Conservation (phyloP, 35 echinoderm and acorn worm species). For the Hemicentrotus pulcherrimus region DNA sequence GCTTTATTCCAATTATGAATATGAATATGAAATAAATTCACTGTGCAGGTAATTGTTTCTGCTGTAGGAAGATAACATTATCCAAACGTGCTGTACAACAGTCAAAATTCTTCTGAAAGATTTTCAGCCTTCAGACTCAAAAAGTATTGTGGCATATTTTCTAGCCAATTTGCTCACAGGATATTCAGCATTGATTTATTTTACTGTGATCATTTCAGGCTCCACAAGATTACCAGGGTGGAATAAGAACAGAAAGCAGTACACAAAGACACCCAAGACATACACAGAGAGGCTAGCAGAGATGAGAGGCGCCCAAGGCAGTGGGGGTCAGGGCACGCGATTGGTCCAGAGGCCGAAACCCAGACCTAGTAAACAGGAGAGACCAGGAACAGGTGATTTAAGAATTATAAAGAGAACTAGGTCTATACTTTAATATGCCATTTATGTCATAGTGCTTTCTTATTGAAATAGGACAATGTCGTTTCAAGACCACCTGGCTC, state of each 20-base stretch:
- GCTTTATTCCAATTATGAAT: too few relatives aligned
- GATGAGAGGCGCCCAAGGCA: conserved; percentile 54
- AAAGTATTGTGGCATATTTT: too few relatives aligned
- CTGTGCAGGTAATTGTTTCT: too few relatives aligned
- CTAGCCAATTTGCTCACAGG: too few relatives aligned
- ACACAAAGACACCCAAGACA: conserved; percentile 58
- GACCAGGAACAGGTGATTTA: conserved; percentile 48
- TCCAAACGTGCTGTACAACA: not conserved
- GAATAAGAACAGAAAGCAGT: conserved; percentile 40
- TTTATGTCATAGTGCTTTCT: too few relatives aligned
- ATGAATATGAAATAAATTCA: too few relatives aligned
- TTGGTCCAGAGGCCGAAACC: conserved; percentile 43
- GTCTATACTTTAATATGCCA: too few relatives aligned
- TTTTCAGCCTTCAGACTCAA: not conserved
- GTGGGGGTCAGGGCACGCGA: conserved; percentile 6
- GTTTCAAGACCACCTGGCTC: too few relatives aligned
- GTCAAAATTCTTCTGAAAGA: not conserved
- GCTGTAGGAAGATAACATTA: too few relatives aligned
- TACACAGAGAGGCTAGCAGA: conserved; percentile 74
- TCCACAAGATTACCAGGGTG: conserved; percentile 65
- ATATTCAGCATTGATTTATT: not conserved
- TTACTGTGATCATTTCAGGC: conserved; percentile 20
- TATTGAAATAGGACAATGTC: too few relatives aligned
- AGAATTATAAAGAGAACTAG: not conserved
- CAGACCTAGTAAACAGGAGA: not conserved